These are phyloP conservation scores for Tupiocoris notatus DNA, from an alignment of 2,888 invertebrate genomes.

Conservation along the genomic window DNA sequence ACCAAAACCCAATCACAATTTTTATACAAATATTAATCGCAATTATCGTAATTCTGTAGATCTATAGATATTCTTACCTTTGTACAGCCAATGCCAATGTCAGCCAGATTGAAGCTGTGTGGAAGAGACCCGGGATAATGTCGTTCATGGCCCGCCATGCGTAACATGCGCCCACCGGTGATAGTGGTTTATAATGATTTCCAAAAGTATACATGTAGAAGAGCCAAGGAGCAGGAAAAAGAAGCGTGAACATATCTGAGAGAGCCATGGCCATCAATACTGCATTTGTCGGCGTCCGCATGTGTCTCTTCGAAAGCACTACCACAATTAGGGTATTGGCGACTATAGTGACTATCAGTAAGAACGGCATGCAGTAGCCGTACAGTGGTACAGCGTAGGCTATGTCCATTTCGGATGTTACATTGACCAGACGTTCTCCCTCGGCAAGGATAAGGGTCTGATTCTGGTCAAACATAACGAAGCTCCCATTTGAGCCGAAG, in stretches of 20 bases:
- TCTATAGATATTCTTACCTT: conserved; percentile 55
- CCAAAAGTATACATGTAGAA: conserved; percentile 90
- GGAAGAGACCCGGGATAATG: conserved; percentile 84
- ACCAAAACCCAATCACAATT: too few species aligned
- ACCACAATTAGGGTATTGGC: conserved; percentile 89
- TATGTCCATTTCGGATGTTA: conserved; percentile 67
- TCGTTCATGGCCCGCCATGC: conserved; percentile 78
- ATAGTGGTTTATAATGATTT: conserved; percentile 77
- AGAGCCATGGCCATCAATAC: conserved; percentile 94
- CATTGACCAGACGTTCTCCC: conserved; percentile 55
- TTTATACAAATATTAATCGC: too few species aligned
- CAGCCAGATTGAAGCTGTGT: conserved; percentile 92
- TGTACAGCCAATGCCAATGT: conserved; percentile 88
- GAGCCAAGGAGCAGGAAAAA: conserved; percentile 86
- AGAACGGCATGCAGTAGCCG: conserved; percentile 73
- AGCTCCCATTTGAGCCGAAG: neutral
- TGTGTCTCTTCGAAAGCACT: conserved; percentile 83
- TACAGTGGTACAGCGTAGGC: conserved; percentile 67
- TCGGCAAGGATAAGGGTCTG: neutral
- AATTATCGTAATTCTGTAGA: neutral
- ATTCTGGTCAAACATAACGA: neutral
- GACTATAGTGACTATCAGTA: conserved; percentile 82
- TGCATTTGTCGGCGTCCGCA: conserved; percentile 89
- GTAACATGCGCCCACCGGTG: conserved; percentile 73
- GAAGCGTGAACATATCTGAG: conserved; percentile 89